Percentiles rank a stretch among this genome's conserved stretches.
Conservation (phyloP, 2,113 vertebrate species). For the Actenoides hombroni region DNA sequence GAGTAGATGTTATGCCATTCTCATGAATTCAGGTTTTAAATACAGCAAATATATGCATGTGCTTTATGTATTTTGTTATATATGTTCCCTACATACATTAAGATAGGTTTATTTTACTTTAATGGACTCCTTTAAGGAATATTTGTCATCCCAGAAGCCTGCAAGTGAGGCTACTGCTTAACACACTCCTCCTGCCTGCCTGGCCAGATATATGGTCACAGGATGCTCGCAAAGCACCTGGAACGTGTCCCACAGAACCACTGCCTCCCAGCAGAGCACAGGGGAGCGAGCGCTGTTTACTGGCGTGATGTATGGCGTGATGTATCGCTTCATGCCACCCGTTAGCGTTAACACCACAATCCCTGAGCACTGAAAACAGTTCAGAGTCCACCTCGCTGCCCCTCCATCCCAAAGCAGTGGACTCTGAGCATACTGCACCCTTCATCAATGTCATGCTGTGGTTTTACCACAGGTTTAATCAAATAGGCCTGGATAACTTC, state of each 20-base stretch:
- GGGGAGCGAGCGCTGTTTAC: not conserved
- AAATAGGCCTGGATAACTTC: not conserved
- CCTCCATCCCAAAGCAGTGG: not conserved
- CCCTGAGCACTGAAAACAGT: not conserved
- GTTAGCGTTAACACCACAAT: not conserved
- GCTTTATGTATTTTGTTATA: not conserved
- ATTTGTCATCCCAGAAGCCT: not conserved
- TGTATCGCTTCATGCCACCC: not conserved
- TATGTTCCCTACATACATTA: not conserved
- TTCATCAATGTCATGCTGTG: not conserved
- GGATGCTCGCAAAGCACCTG: not conserved
- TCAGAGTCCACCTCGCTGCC: not conserved
- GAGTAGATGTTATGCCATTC: not conserved
- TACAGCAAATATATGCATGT: not conserved
- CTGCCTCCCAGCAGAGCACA: not conserved
- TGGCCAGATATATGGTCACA: not conserved
- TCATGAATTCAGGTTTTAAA: not conserved
- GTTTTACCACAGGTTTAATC: not conserved
- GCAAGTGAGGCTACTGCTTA: not conserved
- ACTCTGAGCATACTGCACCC: not conserved
- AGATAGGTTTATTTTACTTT: conserved; percentile 7
- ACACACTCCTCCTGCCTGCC: not conserved
- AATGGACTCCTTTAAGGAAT: not conserved
- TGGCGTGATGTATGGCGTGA: not conserved
- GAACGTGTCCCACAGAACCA: not conserved